A percentile compares a stretch with the other conserved stretches of the same genome.
Evolutionary conservation across 1,140 invertebrate species (phyloP).

Genomic region (Bradysia coprophila): DNA sequence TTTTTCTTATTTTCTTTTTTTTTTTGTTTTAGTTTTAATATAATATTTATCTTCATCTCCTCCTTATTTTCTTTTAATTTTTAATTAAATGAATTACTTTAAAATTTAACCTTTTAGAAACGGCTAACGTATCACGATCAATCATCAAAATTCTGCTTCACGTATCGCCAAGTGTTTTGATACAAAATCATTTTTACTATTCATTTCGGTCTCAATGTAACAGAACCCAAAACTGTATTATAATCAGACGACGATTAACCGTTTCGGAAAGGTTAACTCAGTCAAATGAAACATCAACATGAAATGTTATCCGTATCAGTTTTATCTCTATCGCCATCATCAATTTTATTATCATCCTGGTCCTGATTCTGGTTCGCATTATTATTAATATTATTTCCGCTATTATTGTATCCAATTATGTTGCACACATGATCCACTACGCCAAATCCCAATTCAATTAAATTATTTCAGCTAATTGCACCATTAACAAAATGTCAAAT

Average conservation of each 20-base stretch:
- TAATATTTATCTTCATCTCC: too few species aligned
- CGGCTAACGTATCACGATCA: too few species aligned
- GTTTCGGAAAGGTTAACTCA: not conserved
- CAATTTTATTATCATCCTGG: not conserved
- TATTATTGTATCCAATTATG: too few species aligned
- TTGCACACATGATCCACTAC: not conserved
- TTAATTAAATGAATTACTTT: not conserved
- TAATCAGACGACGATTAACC: too few species aligned
- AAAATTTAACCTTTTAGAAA: too few species aligned
- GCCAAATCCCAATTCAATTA: not conserved
- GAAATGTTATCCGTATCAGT: not conserved
- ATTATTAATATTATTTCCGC: not conserved
- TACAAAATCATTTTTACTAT: too few species aligned
- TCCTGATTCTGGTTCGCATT: too few species aligned
- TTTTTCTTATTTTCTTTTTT: not conserved
- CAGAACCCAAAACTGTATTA: too few species aligned
- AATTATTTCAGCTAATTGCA: constrained; percentile 2
- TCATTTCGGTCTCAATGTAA: too few species aligned
- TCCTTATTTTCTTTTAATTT: not conserved
- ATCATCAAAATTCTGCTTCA: not conserved
- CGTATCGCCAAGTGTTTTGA: too few species aligned
- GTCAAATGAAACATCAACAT: not conserved
- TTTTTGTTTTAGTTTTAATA: not conserved
- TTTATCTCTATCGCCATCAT: not conserved
- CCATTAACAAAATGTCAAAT: constrained; percentile 2